phyloP scores from a whole-genome alignment of 2,888 invertebrate species.

The Nipponacmea schrenckii region DNA sequence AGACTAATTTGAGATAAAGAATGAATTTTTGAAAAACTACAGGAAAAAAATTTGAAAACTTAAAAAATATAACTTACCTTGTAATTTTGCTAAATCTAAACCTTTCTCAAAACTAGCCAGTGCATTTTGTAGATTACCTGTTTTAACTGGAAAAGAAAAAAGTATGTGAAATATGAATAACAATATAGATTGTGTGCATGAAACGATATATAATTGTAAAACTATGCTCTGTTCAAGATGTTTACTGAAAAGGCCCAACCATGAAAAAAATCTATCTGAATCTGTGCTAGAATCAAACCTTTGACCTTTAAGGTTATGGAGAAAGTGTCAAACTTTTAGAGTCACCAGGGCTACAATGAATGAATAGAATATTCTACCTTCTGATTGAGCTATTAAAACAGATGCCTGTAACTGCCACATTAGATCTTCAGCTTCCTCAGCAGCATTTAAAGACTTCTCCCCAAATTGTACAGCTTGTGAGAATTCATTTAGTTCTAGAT shows the following conservation, averaged over 20 bases:
- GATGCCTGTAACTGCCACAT: constrained; percentile 66
- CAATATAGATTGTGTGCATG: too few relatives aligned
- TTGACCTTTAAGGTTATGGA: neutral
- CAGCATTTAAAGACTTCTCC: constrained; percentile 57
- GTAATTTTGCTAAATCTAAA: constrained; percentile 55
- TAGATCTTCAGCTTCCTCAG: constrained; percentile 58
- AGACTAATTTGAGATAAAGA: too few relatives aligned
- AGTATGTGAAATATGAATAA: neutral
- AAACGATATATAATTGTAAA: too few relatives aligned
- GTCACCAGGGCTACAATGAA: neutral
- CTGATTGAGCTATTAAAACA: constrained; percentile 64
- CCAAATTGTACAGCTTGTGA: constrained; percentile 56
- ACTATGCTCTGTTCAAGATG: too few relatives aligned
- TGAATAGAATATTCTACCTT: constrained; percentile 41
- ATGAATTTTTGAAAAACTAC: too few relatives aligned
- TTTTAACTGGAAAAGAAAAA: constrained; percentile 51
- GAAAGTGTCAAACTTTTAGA: neutral
- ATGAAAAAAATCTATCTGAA: neutral
- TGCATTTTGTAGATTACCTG: constrained; percentile 51
- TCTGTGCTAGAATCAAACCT: neutral
- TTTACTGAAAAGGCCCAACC: neutral
- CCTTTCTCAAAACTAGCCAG: constrained; percentile 60
- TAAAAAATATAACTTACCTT: constrained; percentile 42
- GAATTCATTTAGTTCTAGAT: constrained; percentile 62
- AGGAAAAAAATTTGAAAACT: too few relatives aligned